Percentiles rank a stretch among this genome's conserved stretches.
These are phyloP conservation scores for Campylomormyrus tamandua DNA, from an alignment of 2,113 vertebrate genomes.

Conservation along the genomic window DNA sequence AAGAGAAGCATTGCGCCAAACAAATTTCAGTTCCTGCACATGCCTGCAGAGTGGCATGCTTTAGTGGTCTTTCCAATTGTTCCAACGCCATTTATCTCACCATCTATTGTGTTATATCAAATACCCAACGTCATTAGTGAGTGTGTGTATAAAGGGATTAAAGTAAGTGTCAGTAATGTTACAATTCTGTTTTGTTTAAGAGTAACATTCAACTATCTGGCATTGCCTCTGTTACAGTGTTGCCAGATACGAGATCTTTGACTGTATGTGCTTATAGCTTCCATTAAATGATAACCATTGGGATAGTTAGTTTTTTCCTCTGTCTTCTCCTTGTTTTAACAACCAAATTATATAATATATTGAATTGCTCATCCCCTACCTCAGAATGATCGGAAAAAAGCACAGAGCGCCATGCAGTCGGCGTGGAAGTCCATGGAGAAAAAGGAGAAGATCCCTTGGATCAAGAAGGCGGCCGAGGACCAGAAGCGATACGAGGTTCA, in stretches of 20 bases:
- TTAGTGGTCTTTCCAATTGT: neutral
- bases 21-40: neutral
- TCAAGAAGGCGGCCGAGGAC: conserved; percentile 71
- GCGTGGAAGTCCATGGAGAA: conserved; percentile 72
- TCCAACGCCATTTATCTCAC: neutral
- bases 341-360: neutral
- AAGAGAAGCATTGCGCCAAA: neutral
- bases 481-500: conserved; percentile 73
- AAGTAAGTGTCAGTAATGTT: neutral
- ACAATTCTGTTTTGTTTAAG: neutral
- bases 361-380: neutral
- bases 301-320: neutral
- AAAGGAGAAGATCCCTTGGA: conserved; percentile 73
- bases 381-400: conserved; percentile 66
- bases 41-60: neutral
- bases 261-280: neutral
- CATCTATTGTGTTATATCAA: neutral
- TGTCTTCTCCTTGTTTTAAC: neutral
- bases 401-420: conserved; percentile 58
- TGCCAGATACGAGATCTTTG: neutral
- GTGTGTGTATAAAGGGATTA: neutral
- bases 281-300: neutral
- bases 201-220: neutral
- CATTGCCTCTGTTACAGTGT: neutral
- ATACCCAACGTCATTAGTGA: neutral